These are phyloP conservation scores for Polyploca ridens DNA, from an alignment of 2,888 invertebrate species.

Conservation along the genomic window DNA sequence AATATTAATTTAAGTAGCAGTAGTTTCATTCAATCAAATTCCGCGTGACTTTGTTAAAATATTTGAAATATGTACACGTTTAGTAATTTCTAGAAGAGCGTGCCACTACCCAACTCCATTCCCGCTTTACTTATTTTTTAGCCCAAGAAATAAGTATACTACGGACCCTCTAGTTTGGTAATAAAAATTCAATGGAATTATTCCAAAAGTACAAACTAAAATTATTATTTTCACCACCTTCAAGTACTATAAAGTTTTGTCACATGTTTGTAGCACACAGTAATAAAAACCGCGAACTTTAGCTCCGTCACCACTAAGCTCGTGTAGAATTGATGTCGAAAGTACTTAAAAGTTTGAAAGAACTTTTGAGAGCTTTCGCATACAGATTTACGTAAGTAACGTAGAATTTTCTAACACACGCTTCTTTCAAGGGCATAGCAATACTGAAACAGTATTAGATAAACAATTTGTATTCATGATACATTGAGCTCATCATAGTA, in stretches of 20 bases:
- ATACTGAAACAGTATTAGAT: background rate
- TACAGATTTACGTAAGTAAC: slow-evolving; percentile 26
- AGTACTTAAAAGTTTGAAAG: slow-evolving; percentile 37
- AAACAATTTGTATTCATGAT: too few species aligned
- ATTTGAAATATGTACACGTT: too few species aligned
- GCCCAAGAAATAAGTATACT: too few species aligned
- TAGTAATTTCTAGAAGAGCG: too few species aligned
- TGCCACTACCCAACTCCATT: too few species aligned
- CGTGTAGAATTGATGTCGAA: slow-evolving; percentile 40
- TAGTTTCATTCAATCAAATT: too few species aligned
- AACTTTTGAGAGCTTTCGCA: slow-evolving; percentile 37
- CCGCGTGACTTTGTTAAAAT: too few species aligned
- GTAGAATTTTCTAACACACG: slow-evolving; percentile 13
- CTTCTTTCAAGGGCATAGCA: background rate
- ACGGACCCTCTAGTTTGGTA: background rate
- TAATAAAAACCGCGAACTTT: slow-evolving; percentile 15
- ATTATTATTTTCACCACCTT: slow-evolving; percentile 10
- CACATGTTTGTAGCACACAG: slow-evolving; percentile 10
- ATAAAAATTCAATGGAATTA: background rate
- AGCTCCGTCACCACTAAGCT: slow-evolving; percentile 38
- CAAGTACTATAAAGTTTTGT: slow-evolving; percentile 1
- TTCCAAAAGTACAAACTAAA: background rate
- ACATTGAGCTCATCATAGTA: too few species aligned
- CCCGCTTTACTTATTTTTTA: too few species aligned
- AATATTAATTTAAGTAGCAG: too few species aligned